phyloP scores from a whole-genome alignment of 2,888 invertebrate genomes.

The Campoplex nolae region DNA sequence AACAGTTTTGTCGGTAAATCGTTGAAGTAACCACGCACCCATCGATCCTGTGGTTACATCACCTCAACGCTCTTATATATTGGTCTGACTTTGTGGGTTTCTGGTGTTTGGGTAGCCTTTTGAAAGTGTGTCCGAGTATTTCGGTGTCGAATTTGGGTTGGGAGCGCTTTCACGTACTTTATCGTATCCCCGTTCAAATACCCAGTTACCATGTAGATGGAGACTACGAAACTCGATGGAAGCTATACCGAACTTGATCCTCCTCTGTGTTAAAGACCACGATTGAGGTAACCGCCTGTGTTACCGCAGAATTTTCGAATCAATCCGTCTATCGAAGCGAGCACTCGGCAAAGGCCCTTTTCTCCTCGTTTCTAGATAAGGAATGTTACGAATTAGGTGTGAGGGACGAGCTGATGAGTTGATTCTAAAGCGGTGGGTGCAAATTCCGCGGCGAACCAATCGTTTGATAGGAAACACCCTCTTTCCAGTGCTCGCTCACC shows the following conservation, averaged over 20 bases:
- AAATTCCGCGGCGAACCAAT: conserved; percentile 78
- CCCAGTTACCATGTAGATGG: conserved; percentile 22
- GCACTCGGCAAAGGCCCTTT: conserved; percentile 59
- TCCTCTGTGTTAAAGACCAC: conserved; percentile 56
- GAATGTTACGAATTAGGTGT: conserved; percentile 55
- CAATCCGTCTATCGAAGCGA: conserved; percentile 79
- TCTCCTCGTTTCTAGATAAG: conserved; percentile 64
- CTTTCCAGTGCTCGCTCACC: conserved; percentile 67
- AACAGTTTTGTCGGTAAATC: not conserved
- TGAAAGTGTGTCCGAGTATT: conserved; percentile 51
- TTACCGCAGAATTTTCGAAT: conserved; percentile 80
- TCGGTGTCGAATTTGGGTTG: conserved; percentile 51
- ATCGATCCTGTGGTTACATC: conserved; percentile 46
- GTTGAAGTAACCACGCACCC: conserved; percentile 33
- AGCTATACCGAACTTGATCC: conserved; percentile 36
- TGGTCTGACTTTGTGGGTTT: conserved; percentile 57
- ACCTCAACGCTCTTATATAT: conserved; percentile 21
- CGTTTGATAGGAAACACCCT: conserved; percentile 82
- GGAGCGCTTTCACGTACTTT: conserved; percentile 12
- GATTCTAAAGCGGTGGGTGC: conserved; percentile 46
- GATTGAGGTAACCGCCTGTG: conserved; percentile 70
- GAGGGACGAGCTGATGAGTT: conserved; percentile 61
- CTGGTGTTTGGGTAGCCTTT: conserved; percentile 41
- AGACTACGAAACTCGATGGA: conserved; percentile 46
- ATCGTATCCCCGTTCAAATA: conserved; percentile 20